These are phyloP conservation scores for Littorina saxatilis DNA, from an alignment of 1,140 invertebrate genomes.

Conservation along the genomic window DNA sequence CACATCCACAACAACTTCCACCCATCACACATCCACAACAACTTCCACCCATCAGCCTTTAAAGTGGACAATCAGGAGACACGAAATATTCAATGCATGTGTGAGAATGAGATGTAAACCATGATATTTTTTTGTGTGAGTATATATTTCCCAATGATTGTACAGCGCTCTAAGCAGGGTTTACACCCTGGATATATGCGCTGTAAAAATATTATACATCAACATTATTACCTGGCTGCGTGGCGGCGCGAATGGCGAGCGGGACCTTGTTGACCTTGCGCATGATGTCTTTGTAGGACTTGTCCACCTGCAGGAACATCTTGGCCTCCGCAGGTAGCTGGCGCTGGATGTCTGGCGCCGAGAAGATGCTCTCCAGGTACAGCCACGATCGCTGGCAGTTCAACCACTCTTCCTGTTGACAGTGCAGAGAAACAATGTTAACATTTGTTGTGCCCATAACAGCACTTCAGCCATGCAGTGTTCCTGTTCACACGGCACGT, in stretches of 20 bases:
- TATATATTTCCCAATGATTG: no score
- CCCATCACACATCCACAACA: no score
- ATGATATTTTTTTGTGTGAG: no score
- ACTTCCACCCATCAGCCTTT: no score
- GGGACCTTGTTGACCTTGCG: slow-evolving; percentile 77
- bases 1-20: no score
- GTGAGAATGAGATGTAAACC: no score
- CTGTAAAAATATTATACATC: no score
- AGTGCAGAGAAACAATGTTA: neutral
- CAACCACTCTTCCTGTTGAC: slow-evolving; percentile 87
- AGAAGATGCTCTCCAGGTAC: slow-evolving; percentile 92
- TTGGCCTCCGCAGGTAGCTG: slow-evolving; percentile 90
- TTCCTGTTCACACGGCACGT: no score
- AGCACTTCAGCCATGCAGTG: slow-evolving; percentile 90
- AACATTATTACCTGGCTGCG: slow-evolving; percentile 74
- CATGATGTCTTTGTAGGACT: slow-evolving; percentile 91
- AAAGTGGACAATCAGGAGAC: no score
- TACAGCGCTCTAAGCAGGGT: no score
- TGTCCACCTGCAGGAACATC: slow-evolving; percentile 89
- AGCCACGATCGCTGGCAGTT: slow-evolving; percentile 90
- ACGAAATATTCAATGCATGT: no score
- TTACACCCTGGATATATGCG: no score
- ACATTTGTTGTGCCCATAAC: slow-evolving; percentile 65
- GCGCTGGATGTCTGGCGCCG: slow-evolving; percentile 90
- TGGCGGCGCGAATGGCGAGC: slow-evolving; percentile 74